Evolutionary conservation across 1,140 invertebrate species (phyloP).

Genomic region (Scaptomyza pallida): DNA sequence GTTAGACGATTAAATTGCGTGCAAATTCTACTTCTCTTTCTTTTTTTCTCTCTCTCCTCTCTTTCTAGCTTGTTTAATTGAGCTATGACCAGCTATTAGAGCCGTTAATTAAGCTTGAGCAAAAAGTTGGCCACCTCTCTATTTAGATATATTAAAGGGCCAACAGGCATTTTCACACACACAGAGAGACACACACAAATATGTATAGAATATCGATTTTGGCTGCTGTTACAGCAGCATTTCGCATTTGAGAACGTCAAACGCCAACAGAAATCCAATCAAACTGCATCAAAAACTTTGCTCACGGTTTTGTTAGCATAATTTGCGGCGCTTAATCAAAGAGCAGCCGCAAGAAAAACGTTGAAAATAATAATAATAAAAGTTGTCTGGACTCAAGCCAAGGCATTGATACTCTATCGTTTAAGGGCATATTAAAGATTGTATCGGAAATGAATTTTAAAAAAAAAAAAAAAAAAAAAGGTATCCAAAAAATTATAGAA

Average conservation of each 20-base stretch:
- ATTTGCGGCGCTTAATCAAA: slow-evolving; percentile 24
- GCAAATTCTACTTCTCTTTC: background rate
- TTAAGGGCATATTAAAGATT: no score
- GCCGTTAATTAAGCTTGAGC: slow-evolving; percentile 54
- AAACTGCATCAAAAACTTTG: slow-evolving; percentile 38
- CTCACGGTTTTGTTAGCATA: slow-evolving; percentile 26
- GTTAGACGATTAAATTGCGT: slow-evolving; percentile 27
- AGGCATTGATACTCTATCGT: background rate
- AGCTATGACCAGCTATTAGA: slow-evolving; percentile 38
- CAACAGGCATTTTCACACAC: slow-evolving; percentile 22
- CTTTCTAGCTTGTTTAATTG: slow-evolving; percentile 18
- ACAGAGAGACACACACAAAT: background rate
- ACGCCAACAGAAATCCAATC: slow-evolving; percentile 39
- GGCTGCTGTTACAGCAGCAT: background rate
- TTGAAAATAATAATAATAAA: background rate
- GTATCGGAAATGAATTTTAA: no score
- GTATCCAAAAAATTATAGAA: no score
- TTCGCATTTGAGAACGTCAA: slow-evolving; percentile 1
- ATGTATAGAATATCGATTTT: slow-evolving; percentile 2
- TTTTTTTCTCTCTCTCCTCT: background rate
- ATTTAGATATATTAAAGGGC: background rate
- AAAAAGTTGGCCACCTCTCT: slow-evolving; percentile 10
- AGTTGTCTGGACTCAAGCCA: background rate
- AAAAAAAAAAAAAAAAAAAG: background rate
- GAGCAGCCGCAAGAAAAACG: background rate